A percentile compares a stretch with the other conserved stretches of the same genome.
These are phyloP conservation scores for Ailuropoda melanoleuca DNA, from an alignment of 2,113 vertebrate species.

Conservation along the genomic window DNA sequence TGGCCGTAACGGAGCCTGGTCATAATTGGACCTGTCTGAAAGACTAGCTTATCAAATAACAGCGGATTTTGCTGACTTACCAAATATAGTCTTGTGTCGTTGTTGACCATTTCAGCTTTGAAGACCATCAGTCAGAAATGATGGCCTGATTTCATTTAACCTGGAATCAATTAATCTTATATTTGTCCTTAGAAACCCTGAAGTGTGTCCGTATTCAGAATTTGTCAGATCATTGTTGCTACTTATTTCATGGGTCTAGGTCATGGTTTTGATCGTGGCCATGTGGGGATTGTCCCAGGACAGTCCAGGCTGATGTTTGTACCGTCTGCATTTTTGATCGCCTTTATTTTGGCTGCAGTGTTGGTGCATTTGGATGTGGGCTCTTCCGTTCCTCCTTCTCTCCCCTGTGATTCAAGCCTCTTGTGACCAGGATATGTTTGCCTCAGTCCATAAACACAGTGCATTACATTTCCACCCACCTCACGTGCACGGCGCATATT, in stretches of 20 bases:
- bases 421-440: neutral
- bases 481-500: accelerated
- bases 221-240: neutral
- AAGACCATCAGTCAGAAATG: neutral
- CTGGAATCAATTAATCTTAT: neutral
- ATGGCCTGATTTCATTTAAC: neutral
- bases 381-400: too few species aligned
- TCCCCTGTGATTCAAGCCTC: neutral
- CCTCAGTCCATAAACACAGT: accelerated
- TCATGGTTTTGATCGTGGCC: accelerated
- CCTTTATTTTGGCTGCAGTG: too few species aligned
- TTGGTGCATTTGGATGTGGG: neutral
- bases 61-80: neutral
- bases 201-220: neutral
- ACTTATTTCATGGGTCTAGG: neutral
- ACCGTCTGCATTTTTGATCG: accelerated
- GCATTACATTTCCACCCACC: accelerated
- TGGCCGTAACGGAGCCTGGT: accelerated
- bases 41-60: too few species aligned
- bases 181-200: neutral
- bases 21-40: neutral
- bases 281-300: accelerated
- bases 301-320: accelerated
- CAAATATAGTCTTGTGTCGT: neutral
- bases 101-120: accelerated